Evolutionary conservation across 2,797 vertebrate genomes (phyloP).

Genomic region (Phrynocephalus forsythii): DNA sequence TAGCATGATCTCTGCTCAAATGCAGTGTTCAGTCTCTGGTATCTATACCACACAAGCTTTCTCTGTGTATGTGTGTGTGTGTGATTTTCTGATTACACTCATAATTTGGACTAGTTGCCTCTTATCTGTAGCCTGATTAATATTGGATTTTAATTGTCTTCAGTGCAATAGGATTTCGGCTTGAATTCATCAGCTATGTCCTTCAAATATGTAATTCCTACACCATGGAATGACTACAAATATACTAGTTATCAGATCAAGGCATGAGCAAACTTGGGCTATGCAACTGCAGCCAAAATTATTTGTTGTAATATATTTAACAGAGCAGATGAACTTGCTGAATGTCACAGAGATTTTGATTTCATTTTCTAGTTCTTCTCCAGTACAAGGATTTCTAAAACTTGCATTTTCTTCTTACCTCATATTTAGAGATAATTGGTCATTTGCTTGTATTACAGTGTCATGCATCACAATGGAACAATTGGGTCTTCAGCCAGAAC

Average conservation of each 20-base stretch:
- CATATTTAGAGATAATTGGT: constrained; percentile 55
- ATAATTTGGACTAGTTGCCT: background rate
- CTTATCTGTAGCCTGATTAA: background rate
- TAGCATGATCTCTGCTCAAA: background rate
- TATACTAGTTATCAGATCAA: rapidly evolving
- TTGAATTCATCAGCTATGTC: background rate
- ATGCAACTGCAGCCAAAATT: constrained; percentile 2
- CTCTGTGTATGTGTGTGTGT: too few relatives aligned
- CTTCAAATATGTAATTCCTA: background rate
- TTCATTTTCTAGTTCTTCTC: constrained; percentile 49
- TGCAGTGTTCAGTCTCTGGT: background rate
- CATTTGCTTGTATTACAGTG: constrained; percentile 61
- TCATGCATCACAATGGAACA: constrained; percentile 58
- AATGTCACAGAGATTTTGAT: constrained; percentile 48
- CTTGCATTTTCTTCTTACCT: constrained; percentile 47
- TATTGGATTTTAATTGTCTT: background rate
- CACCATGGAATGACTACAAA: constrained; percentile 12
- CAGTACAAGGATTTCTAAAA: constrained; percentile 41
- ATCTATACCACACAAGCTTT: background rate
- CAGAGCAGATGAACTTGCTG: constrained; percentile 29
- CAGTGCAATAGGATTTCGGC: background rate
- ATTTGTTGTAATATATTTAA: constrained; percentile 30
- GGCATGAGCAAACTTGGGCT: constrained; percentile 9
- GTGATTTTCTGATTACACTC: too few relatives aligned
- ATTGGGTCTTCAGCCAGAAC: constrained; percentile 19